Conservation (phyloP, 2,113 vertebrate genomes). For the Mobula birostris region DNA sequence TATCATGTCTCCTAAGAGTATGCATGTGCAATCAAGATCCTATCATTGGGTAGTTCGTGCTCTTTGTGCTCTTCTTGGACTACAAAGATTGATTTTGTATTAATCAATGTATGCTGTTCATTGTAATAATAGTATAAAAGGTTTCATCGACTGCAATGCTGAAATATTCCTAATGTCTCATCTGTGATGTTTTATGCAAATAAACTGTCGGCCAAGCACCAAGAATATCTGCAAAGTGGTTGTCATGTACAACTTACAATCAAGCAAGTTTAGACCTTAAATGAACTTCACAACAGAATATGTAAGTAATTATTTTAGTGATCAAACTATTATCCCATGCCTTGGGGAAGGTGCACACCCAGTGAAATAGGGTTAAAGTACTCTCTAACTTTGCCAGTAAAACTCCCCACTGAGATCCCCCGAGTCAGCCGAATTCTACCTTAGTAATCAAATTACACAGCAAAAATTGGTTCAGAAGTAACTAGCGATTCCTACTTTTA, state of each 20-base stretch:
- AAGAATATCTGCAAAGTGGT: not conserved
- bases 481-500: not conserved
- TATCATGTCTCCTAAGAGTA: not conserved
- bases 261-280: not conserved
- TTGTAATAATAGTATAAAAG: conserved; percentile 12
- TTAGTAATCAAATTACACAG: not conserved
- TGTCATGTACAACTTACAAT: not conserved
- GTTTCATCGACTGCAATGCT: not conserved
- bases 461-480: not conserved
- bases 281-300: not conserved
- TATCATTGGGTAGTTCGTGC: not conserved
- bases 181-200: not conserved
- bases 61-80: not conserved
- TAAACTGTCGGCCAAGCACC: not conserved
- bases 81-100: conserved; percentile 7
- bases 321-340: not conserved
- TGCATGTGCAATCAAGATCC: not conserved
- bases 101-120: not conserved
- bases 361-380: not conserved
- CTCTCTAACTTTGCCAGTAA: not conserved
- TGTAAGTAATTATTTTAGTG: not conserved
- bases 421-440: not conserved
- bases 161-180: not conserved
- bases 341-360: too few relatives aligned
- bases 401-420: not conserved